Base-by-base conservation (phyloP, 2,113 vertebrate species). In the Actenoides hombroni region DNA sequence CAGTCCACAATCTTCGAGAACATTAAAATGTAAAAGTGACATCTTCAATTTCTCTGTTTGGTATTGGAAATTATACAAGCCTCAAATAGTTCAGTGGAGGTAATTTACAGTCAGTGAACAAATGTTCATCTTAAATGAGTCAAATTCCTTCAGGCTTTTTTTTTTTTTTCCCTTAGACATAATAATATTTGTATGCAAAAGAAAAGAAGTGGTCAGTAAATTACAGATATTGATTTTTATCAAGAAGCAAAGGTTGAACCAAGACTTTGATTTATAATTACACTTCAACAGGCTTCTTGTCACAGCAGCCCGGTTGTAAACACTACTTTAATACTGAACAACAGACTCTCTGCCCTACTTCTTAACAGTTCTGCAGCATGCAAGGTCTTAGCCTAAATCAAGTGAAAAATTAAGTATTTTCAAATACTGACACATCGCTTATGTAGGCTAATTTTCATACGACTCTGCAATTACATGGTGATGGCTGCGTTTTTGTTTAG, bases 101-200 rank as follows among this genome's bases (percentile, higher is more conserved):
- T 70, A 88, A 95, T 83, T 87, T 92, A 86, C 21, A 93, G 77
- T 73, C 86, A 93, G 39, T 63, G 64, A 96, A 81, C 71, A 97
- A 84, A 85, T 80, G 84, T 86, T 96, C 77, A 91, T 89, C 77
- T 87, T 70, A 40, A 95, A 90, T 81, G 59, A 96, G 89, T 92
- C 96, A 97, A 87, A 31, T 82, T 59, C 83, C 93, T 95, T 96
- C 51, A n/a, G 80, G 95, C 80, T 71, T 40, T 40, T 40, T 40
- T 75, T 96, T 97, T 94, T 96, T 97, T 94, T 94, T 94, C 70
- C 90, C 77, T 84, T 70, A 96, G 90, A 97, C 96, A 96, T 59
- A 95, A 65, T 59, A 92, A 46, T 68, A 97, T 69, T 77, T 92
- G 78, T 83, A 92, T 96, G 65, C 79, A 94, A 94, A 96, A 85